A percentile compares a stretch with the other conserved stretches of the same genome.
Conservation (phyloP, 2,797 vertebrate genomes). For the Molothrus aeneus region DNA sequence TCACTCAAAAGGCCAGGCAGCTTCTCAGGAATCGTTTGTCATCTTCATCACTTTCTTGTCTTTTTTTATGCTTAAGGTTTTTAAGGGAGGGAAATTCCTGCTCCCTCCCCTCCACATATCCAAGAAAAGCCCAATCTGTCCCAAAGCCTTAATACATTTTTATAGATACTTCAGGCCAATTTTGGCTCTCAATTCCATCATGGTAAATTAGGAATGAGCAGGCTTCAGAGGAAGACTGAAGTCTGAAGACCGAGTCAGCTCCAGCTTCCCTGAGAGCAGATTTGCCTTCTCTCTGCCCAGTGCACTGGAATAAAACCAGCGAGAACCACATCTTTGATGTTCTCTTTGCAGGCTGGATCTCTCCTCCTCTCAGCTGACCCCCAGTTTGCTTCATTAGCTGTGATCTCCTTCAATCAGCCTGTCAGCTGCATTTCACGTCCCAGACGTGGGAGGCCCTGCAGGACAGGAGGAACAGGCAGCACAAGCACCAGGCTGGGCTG, state of each 20-base stretch:
- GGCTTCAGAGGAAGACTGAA: not conserved
- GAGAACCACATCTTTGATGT: not conserved
- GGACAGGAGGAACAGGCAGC: not conserved
- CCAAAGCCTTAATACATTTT: constrained; percentile 34
- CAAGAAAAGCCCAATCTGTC: not conserved
- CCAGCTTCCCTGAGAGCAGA: not conserved
- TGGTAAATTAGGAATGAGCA: not conserved
- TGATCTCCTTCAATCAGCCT: not conserved
- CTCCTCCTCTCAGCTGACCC: not conserved
- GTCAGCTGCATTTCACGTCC: not conserved
- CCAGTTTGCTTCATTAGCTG: not conserved
- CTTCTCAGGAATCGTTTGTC: not conserved
- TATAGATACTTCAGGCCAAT: not conserved
- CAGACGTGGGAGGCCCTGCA: not conserved
- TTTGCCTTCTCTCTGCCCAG: not conserved
- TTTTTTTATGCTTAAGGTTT: not conserved
- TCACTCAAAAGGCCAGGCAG: not conserved
- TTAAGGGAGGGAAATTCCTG: not conserved
- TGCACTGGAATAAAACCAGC: rapidly evolving
- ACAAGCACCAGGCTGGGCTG: not conserved
- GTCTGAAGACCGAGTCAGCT: not conserved
- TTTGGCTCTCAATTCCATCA: not conserved
- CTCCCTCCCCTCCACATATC: not conserved
- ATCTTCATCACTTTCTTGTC: not conserved
- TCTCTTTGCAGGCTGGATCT: not conserved